Conservation (phyloP, 2,888 invertebrate genomes). For the Papilio elwesi region DNA sequence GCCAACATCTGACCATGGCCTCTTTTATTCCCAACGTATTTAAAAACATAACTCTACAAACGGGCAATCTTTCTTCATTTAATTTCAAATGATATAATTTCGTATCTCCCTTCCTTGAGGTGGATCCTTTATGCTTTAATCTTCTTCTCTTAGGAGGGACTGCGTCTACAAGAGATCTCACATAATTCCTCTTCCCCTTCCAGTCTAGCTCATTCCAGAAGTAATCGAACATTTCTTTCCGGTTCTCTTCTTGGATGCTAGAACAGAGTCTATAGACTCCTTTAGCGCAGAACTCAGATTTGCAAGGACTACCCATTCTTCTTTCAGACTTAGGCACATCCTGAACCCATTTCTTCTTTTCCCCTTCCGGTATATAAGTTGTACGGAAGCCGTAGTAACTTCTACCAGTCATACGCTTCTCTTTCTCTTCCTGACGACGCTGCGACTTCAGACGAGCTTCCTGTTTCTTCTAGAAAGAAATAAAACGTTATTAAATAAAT, state of each 20-base stretch:
- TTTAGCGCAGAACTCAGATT: conserved; percentile 56
- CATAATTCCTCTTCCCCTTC: conserved; percentile 60
- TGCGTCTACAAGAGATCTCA: conserved; percentile 55
- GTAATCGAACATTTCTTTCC: conserved; percentile 56
- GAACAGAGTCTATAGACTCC: conserved; percentile 52
- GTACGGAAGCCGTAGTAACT: conserved; percentile 66
- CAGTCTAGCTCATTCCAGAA: conserved; percentile 70
- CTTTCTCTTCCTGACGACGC: conserved; percentile 58
- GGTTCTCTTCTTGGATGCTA: conserved; percentile 50
- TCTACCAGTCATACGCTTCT: conserved; percentile 66
- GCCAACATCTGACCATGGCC: conserved; percentile 66
- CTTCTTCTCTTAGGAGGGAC: conserved; percentile 62
- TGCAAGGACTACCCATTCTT: conserved; percentile 59
- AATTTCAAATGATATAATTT: conserved; percentile 58
- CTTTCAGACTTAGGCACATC: conserved; percentile 65
- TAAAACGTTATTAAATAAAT: conserved; percentile 24
- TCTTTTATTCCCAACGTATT: conserved; percentile 70
- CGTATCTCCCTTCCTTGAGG: conserved; percentile 63
- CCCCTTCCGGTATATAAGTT: conserved; percentile 43
- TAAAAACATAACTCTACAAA: conserved; percentile 64
- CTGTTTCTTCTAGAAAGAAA: conserved; percentile 52
- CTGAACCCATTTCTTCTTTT: conserved; percentile 60
- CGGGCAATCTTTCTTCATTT: conserved; percentile 52
- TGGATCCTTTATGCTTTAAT: conserved; percentile 49
- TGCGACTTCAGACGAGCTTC: conserved; percentile 55